Conservation (phyloP, 2,113 vertebrate genomes). For the Electrona antarctica region DNA sequence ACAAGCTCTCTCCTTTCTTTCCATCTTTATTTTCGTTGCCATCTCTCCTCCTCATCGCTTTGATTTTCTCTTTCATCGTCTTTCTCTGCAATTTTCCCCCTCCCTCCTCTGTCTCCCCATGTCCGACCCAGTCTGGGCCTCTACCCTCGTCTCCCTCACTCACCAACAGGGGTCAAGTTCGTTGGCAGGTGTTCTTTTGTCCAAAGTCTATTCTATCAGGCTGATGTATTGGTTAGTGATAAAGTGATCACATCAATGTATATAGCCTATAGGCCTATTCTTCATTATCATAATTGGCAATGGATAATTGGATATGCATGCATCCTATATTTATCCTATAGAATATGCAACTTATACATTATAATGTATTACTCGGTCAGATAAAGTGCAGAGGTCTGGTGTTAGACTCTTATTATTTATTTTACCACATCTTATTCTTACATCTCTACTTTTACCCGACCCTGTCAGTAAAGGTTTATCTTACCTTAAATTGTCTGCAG, state of each 20-base stretch:
- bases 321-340: not conserved
- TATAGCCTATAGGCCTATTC: too few relatives aligned
- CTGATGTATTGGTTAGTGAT: not conserved
- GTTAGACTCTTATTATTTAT: too few relatives aligned
- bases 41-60: not conserved
- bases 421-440: too few relatives aligned
- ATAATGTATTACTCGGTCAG: not conserved
- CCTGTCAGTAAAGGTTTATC: too few relatives aligned
- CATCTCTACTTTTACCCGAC: too few relatives aligned
- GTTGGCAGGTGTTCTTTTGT: not conserved
- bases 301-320: not conserved
- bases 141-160: not conserved
- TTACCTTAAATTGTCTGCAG: too few relatives aligned
- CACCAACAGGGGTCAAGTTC: not conserved
- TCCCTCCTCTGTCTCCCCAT: not conserved
- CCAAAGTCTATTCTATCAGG: not conserved
- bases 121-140: not conserved
- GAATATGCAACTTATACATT: not conserved
- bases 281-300: too few relatives aligned
- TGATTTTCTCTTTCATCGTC: not conserved
- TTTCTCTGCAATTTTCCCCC: not conserved
- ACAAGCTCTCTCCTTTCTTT: not conserved
- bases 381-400: not conserved
- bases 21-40: not conserved
- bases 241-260: too few relatives aligned